Evolutionary conservation across 1,140 invertebrate species (phyloP), one percentile per base, ranked within the genome.

Genomic region (Calephelis virginiensis): DNA sequence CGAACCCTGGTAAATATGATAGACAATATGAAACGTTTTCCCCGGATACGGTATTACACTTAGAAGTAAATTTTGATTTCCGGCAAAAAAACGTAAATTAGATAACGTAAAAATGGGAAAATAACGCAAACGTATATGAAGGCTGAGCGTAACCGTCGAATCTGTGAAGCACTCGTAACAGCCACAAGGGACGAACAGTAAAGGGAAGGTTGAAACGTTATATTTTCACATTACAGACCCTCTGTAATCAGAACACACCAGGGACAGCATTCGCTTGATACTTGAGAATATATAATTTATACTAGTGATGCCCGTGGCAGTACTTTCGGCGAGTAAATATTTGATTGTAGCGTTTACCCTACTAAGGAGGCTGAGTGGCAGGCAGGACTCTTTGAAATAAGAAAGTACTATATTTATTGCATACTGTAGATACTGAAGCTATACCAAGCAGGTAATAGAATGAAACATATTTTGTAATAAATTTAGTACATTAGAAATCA

Each of bases 161-260:
- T 59, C 53, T 38, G 50, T 11, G 11, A 37, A 37, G 28, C 6
- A 37, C 53, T 56, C 50, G 50, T 56, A 56, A 37, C 47, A 48
- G 53, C 53, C 53, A 59, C 53, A 9, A 38, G 53, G 48, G 49
- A 68, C n/a, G 49, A n/a, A 13, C n/a, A 9, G 40, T 28, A 28
- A 43, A 43, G 13, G 63, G 59, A 47, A 66, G 65, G 61, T n/a
- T 46, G 37, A 63, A 69, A 74, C 62, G 71, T 71, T 72, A 78
- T 75, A 75, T 78, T 74, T 72, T 70, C 76, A 70, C 65, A 75
- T 71, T 68, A 71, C 61, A 61, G 49, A 46, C 69, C 59, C 65
- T 64, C 60, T 28, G 65, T 69, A 74, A 74, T 74, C 67, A 70
- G 67, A 74, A 69, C 66, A 62, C 72, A 45, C 67, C 11, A 50